Evolutionary conservation across 2,113 vertebrate genomes (phyloP), one percentile per base, ranked within the genome.

Genomic region (human (Homo sapiens)): DNA sequence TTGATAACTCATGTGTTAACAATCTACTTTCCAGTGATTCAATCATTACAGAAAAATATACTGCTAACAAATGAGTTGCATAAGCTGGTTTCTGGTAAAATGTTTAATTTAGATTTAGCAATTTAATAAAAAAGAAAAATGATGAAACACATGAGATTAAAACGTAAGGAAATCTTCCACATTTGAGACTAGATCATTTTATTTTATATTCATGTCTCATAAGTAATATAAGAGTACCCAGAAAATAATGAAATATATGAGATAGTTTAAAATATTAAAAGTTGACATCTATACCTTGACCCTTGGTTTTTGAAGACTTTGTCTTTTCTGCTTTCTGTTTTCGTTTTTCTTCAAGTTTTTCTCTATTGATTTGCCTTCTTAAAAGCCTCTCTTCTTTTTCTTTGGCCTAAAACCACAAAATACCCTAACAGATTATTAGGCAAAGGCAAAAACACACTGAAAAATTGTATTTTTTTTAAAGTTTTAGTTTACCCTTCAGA

Each of bases 341-440:
- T 78, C 99, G 99, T 95, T 99, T 99, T 98, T 99, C 99, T 98
- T 99, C 99, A 98, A 99, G 98, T 85, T 99, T 99, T 96, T 99
- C 99, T 86, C 99, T 99, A 98, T 99, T 99, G 98, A 99, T 99
- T 94, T 99, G 99, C 86, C 99, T 98, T 98, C 99, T 99, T 94
- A 99, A 97, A 52, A 99, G 99, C 72, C 99, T 98, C 93, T 99
- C 99, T 98, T 99, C 99, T 98, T 99, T 99, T 98, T 99, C 99
- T 98, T 99, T 99, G 89, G 99, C 99, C 99, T 99, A 83, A 84
- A 98, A 87, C 94, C 50, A 98, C 6, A 98, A 96, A 97, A 96
- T 70, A 94, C 8, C 32, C 25, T 78, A 32, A 86, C 2, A 81
- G 11, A 80, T 90, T 76, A 90, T 72, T 18, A 89, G 38, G 82